phyloP scores from a whole-genome alignment of 2,888 invertebrate species.

The Tipula vernalis region DNA sequence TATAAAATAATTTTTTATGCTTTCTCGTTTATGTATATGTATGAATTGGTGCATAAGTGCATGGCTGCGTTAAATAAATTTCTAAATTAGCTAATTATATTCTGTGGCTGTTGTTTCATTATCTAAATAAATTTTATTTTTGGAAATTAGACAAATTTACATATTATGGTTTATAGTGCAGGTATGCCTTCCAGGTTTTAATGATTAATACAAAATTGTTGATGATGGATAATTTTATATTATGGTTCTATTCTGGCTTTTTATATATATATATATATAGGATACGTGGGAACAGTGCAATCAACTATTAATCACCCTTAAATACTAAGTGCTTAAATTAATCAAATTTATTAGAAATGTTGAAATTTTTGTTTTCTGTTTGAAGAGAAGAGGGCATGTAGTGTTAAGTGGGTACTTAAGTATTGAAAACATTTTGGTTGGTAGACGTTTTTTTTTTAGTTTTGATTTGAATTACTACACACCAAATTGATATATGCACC shows the following conservation, averaged over 20 bases:
- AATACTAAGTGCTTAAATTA: neutral
- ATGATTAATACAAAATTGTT: neutral
- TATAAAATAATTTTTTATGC: neutral
- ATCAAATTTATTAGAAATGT: neutral
- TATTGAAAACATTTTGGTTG: neutral
- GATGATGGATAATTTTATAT: neutral
- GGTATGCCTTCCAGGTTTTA: neutral
- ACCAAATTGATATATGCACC: neutral
- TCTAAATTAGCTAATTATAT: neutral
- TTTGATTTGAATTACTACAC: neutral
- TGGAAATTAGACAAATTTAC: neutral
- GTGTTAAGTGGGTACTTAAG: neutral
- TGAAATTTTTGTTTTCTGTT: neutral
- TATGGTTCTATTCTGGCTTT: neutral
- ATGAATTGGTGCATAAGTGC: neutral
- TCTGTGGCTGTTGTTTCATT: neutral
- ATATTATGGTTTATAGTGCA: neutral
- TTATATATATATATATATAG: neutral
- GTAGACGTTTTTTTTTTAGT: neutral
- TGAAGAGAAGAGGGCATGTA: neutral
- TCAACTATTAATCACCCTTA: neutral
- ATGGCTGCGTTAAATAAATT: neutral
- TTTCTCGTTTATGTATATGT: neutral
- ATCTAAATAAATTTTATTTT: neutral
- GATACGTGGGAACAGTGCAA: neutral